phyloP scores from a whole-genome alignment of 2,888 invertebrate genomes.

The Drosophila nigricruria region DNA sequence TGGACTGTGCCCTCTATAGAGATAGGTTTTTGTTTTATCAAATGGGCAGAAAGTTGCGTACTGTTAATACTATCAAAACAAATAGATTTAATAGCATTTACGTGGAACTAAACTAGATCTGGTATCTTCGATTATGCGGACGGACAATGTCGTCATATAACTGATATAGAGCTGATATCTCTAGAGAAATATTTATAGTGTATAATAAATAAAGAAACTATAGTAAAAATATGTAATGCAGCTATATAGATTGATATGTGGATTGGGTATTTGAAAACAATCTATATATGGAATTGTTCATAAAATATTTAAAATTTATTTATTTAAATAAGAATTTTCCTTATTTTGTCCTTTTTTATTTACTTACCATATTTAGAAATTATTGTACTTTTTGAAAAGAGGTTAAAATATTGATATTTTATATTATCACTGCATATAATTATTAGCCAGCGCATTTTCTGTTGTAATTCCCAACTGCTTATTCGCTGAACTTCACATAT shows the following conservation, averaged over 20 bases:
- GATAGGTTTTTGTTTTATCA: conserved; percentile 1
- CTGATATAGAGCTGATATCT: neutral
- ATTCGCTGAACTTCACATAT: conserved; percentile 38
- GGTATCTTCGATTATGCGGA: conserved; percentile 3
- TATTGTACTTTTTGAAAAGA: neutral
- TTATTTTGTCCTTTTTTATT: too few species aligned
- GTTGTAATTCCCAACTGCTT: conserved; percentile 74
- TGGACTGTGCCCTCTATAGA: conserved; percentile 2
- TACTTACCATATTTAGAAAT: too few species aligned
- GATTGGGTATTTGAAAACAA: neutral
- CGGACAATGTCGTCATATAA: neutral
- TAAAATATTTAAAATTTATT: too few species aligned
- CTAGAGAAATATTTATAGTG: neutral
- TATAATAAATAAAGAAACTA: neutral
- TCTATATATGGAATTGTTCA: neutral
- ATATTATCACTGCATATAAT: too few species aligned
- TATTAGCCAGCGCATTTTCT: neutral
- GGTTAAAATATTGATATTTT: neutral
- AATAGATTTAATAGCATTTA: conserved; percentile 12
- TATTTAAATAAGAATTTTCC: too few species aligned
- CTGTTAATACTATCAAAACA: neutral
- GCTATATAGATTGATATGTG: neutral
- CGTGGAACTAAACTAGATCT: neutral
- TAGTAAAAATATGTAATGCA: neutral
- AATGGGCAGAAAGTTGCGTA: neutral